These are phyloP conservation scores for Rhinella marina DNA, from an alignment of 2,797 vertebrate genomes.

Conservation along the genomic window DNA sequence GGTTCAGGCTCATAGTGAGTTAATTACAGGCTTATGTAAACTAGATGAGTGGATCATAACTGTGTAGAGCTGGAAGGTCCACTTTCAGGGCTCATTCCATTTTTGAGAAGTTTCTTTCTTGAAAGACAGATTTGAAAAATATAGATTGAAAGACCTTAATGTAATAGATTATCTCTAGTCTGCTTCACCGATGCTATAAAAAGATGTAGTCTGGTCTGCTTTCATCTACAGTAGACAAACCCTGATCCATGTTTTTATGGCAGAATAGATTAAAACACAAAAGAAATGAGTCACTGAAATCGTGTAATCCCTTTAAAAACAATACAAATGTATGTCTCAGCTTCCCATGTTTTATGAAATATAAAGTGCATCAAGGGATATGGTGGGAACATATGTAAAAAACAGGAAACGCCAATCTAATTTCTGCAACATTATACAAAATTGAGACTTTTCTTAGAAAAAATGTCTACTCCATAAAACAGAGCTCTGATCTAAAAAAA, in stretches of 20 bases:
- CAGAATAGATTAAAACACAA: constrained; percentile 61
- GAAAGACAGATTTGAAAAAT: background rate
- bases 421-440: constrained; percentile 64
- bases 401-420: constrained; percentile 31
- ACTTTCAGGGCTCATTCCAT: background rate
- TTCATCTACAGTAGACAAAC: constrained; percentile 3
- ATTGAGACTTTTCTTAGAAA: constrained; percentile 55
- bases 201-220: background rate
- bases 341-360: constrained; percentile 74
- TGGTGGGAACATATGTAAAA: constrained; percentile 63
- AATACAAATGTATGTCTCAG: constrained; percentile 62
- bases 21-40: background rate
- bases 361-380: constrained; percentile 84
- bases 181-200: background rate
- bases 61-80: background rate
- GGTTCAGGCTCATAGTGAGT: background rate
- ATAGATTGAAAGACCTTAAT: background rate
- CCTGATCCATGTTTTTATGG: background rate
- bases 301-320: constrained; percentile 75
- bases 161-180: background rate
- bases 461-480: constrained; percentile 60
- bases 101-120: background rate
- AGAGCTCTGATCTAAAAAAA: constrained; percentile 56
- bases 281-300: constrained; percentile 65
- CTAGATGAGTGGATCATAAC: background rate